Evolutionary conservation across 1,140 invertebrate genomes (phyloP).

Genomic region (Pseudomyrmex flavicornis): DNA sequence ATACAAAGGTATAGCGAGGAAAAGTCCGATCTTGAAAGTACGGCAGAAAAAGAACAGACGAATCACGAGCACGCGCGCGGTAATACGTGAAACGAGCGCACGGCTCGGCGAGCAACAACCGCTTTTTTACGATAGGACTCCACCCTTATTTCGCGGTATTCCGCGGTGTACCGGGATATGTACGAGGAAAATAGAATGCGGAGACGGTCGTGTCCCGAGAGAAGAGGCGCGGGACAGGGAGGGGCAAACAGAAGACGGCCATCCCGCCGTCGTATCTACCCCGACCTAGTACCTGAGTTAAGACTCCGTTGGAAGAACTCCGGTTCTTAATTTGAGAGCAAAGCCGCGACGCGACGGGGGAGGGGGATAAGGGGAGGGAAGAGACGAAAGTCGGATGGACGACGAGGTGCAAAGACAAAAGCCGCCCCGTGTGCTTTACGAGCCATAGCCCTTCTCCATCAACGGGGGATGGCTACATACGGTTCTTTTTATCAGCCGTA

Average conservation of each 20-base stretch:
- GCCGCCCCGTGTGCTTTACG: constrained; percentile 57
- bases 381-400: constrained; percentile 20
- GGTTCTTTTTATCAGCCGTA: constrained; percentile 64
- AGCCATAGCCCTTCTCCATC: constrained; percentile 27
- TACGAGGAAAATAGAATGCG: background rate
- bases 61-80: constrained; percentile 23
- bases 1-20: background rate
- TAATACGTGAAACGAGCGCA: constrained; percentile 61
- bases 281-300: constrained; percentile 41
- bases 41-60: constrained; percentile 16
- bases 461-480: constrained; percentile 20
- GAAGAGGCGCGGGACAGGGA: constrained; percentile 35
- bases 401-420: constrained; percentile 36
- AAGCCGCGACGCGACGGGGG: constrained; percentile 1
- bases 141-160: constrained; percentile 38
- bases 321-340: constrained; percentile 59
- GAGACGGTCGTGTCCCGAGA: constrained; percentile 45
- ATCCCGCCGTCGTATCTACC: constrained; percentile 15
- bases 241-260: constrained; percentile 18
- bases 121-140: constrained; percentile 69
- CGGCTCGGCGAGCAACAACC: constrained; percentile 58
- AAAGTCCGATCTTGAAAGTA: background rate
- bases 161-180: constrained; percentile 42
- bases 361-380: too few relatives aligned
- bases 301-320: constrained; percentile 20